A percentile compares a stretch with the other conserved stretches of the same genome.
These are phyloP conservation scores for Anhinga anhinga DNA, from an alignment of 2,113 vertebrate genomes.

Conservation along the genomic window DNA sequence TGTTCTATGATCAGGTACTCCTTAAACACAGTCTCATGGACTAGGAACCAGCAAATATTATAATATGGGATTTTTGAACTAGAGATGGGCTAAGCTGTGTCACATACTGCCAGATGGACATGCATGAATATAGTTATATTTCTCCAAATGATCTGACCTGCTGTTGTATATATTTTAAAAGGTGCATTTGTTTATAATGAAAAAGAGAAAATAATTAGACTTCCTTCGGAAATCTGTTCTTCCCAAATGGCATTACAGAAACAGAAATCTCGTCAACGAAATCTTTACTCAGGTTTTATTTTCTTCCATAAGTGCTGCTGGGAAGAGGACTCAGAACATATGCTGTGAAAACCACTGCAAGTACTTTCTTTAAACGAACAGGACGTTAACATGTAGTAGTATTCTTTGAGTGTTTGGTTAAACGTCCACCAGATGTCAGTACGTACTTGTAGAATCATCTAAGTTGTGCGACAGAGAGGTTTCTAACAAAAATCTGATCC, in stretches of 20 bases:
- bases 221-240: not conserved
- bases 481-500: not conserved
- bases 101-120: not conserved
- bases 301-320: rapidly evolving
- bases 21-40: not conserved
- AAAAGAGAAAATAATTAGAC: not conserved
- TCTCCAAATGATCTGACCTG: not conserved
- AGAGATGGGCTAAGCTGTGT: not conserved
- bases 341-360: not conserved
- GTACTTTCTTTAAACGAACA: not conserved
- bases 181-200: rapidly evolving
- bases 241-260: not conserved
- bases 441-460: not conserved
- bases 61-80: rapidly evolving
- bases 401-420: not conserved
- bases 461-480: rapidly evolving
- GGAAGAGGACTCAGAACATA: not conserved
- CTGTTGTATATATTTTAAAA: not conserved
- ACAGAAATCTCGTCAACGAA: not conserved
- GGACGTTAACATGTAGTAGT: rapidly evolving
- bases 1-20: not conserved
- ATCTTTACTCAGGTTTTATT: not conserved
- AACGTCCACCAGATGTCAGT: slow-evolving; percentile 52
- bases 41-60: not conserved
- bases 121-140: not conserved